Percentiles rank a stretch among this genome's conserved stretches.
Conservation (phyloP, 2,888 invertebrate genomes). For the Rosalia funebris region DNA sequence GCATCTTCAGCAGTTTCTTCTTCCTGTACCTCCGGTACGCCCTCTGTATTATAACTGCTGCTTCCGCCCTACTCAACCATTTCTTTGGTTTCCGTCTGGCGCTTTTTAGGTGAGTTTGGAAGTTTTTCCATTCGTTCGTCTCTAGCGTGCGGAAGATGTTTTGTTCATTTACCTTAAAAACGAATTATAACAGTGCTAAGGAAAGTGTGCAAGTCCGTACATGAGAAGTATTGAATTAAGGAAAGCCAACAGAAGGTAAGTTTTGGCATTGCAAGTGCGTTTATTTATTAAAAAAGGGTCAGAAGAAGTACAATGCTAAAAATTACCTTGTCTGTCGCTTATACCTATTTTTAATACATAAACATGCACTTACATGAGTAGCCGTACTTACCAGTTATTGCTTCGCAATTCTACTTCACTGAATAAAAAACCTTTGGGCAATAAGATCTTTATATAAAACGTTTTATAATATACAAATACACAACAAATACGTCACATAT, state of each 20-base stretch:
- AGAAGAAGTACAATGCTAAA: conserved; percentile 13
- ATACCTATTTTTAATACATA: conserved; percentile 14
- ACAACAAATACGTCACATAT: not conserved
- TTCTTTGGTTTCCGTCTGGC: not conserved
- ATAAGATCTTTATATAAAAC: conserved; percentile 8
- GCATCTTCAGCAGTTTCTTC: conserved; percentile 21
- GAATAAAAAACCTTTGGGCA: not conserved
- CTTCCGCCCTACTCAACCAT: conserved; percentile 27
- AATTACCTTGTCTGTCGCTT: conserved; percentile 13
- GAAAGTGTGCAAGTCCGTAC: too few species aligned
- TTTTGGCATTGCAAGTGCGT: conserved; percentile 64
- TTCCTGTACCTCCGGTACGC: conserved; percentile 36
- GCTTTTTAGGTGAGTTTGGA: not conserved
- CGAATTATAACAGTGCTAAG: too few species aligned
- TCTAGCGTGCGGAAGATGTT: not conserved
- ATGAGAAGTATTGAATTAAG: not conserved
- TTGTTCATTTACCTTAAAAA: not conserved
- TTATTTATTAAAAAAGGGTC: conserved; percentile 26
- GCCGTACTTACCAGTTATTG: conserved; percentile 38
- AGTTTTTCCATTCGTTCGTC: not conserved
- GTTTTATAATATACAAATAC: conserved; percentile 5
- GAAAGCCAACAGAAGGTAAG: conserved; percentile 59
- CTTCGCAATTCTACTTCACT: conserved; percentile 46
- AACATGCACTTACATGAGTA: conserved; percentile 27
- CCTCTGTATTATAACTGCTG: conserved; percentile 40